Base-by-base conservation (phyloP, 2,113 vertebrate species). In the Lepus timidus region DNA sequence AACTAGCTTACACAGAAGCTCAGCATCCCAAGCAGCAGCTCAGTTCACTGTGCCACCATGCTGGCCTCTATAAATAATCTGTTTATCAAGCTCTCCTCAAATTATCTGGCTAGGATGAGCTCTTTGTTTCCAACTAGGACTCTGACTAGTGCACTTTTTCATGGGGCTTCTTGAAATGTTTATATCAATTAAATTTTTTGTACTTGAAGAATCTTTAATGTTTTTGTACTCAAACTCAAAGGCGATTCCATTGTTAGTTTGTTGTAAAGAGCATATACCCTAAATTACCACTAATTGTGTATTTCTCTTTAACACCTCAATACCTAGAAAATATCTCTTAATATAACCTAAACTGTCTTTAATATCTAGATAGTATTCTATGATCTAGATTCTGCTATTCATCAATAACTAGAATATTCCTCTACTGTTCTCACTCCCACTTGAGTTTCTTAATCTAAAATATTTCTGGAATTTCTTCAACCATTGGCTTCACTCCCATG, bases 221-320 rank as follows among this genome's bases (percentile, higher is more conserved):
- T 81, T 91, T 83, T 88, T 89, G 61, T 62, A 76, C 4, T 7
- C 68, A 95, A 91, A 31, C 9, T 82, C 11, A 78, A 85, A 85
- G 9, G 11, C 55, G 14, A 85, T 62, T 11, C 3, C 52, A 62
- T 49, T 74, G 33, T 31, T 75, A 79, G 10, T 64, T 36, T 85
- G 16, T 73, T 16, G 44, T 17, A n/a, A 52, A 20, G 27, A 64
- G 7, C 2, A 31, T 33, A 14, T 17, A 76, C 6, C 68, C 62
- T 95, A 65, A 84, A 76, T 67, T 89, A 22, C 20, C 61, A 90
- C 67, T n/a, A 71, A n/a, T 51, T 49, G 58, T 51, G 4, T 13
- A 25, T 39, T 88, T 90, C 44, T 85, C 55, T 55, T 73, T 80
- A 87, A 49, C 31, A 55, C 9, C 17, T 29, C 2, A 25, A 31